Evolutionary conservation across 2,797 vertebrate species (phyloP).

Genomic region (Hippoglossus hippoglossus): DNA sequence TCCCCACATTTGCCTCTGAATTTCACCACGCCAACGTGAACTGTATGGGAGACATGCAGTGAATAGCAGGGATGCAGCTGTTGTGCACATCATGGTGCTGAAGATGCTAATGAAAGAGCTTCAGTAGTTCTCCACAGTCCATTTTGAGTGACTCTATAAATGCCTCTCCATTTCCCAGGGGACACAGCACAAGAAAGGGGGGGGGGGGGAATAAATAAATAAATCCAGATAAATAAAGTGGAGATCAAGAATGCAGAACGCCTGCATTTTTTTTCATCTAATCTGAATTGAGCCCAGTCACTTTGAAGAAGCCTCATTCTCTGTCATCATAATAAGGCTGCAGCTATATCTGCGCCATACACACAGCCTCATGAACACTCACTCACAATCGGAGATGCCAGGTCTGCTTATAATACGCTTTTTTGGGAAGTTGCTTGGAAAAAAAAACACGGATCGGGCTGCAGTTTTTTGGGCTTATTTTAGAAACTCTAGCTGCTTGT

Average conservation of each 20-base stretch:
- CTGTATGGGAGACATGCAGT: not conserved
- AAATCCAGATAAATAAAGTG: slow-evolving; percentile 40
- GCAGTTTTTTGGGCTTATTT: no score
- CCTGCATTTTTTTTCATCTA: slow-evolving; percentile 19
- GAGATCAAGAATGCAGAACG: slow-evolving; percentile 45
- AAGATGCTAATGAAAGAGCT: slow-evolving; percentile 49
- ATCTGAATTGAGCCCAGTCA: slow-evolving; percentile 67
- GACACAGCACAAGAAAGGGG: slow-evolving; percentile 8
- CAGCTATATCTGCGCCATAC: slow-evolving; percentile 45
- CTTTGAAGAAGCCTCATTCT: slow-evolving; percentile 61
- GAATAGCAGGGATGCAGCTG: slow-evolving; percentile 11
- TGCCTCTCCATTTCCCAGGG: slow-evolving; percentile 23
- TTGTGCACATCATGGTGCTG: slow-evolving; percentile 44
- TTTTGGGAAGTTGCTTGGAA: no score
- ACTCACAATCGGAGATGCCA: slow-evolving; percentile 20
- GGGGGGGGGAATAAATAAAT: not conserved
- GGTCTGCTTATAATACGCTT: no score
- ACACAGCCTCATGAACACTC: slow-evolving; percentile 11
- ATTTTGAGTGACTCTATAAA: slow-evolving; percentile 40
- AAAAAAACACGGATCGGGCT: no score
- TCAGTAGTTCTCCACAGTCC: slow-evolving; percentile 35
- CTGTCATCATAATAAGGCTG: slow-evolving; percentile 66
- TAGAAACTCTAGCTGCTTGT: no score
- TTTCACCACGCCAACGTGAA: not conserved
- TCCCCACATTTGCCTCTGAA: slow-evolving; percentile 2